Percentiles rank a stretch among this genome's conserved stretches.
phyloP scores from a whole-genome alignment of 2,797 vertebrate species.

The Labeo calbasu region DNA sequence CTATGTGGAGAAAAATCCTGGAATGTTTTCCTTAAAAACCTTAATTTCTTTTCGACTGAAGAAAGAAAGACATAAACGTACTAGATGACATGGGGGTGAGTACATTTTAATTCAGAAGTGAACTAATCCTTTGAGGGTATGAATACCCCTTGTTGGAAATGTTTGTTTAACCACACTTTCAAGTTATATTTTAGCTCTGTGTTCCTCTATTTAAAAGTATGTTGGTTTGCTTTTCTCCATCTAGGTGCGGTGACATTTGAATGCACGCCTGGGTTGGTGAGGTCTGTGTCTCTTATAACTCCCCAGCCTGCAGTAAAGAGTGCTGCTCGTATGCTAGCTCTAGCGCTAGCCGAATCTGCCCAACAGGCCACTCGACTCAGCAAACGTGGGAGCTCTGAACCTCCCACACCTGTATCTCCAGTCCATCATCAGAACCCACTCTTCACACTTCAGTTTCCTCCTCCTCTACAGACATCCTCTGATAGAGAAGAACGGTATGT shows the following conservation, averaged over 20 bases:
- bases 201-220: slow-evolving; percentile 78
- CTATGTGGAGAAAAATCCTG: too few species aligned
- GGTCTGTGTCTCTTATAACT: slow-evolving; percentile 96
- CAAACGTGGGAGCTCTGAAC: slow-evolving; percentile 81
- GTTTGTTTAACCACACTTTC: not conserved
- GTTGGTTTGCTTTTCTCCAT: slow-evolving; percentile 72
- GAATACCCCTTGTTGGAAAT: not conserved
- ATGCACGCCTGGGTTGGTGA: slow-evolving; percentile 86
- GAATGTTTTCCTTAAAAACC: too few species aligned
- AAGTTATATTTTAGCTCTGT: slow-evolving; percentile 73
- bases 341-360: slow-evolving; percentile 93
- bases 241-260: slow-evolving; percentile 76
- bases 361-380: slow-evolving; percentile 87
- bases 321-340: slow-evolving; percentile 92
- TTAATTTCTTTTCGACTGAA: too few species aligned
- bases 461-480: slow-evolving; percentile 63
- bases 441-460: slow-evolving; percentile 65
- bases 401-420: slow-evolving; percentile 67
- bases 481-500: slow-evolving; percentile 34
- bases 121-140: too few species aligned
- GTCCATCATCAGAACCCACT: slow-evolving; percentile 68
- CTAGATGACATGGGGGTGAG: too few species aligned
- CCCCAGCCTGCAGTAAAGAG: slow-evolving; percentile 92
- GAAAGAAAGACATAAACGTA: too few species aligned
- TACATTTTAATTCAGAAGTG: too few species aligned